Base-by-base conservation (phyloP, 2,113 vertebrate species). In the Planiliza haematocheilus region DNA sequence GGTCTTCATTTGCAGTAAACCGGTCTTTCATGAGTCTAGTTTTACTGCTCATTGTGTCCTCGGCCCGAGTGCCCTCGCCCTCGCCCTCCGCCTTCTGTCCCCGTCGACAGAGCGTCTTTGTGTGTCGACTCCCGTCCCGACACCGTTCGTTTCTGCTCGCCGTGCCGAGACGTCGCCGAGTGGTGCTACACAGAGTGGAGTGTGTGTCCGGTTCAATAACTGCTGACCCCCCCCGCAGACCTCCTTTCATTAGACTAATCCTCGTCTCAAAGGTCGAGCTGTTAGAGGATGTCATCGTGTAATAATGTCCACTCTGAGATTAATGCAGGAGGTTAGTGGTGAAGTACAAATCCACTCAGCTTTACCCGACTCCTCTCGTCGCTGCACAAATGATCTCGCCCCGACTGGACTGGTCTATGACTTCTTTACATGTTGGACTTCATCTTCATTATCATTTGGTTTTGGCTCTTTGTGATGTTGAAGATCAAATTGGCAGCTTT, bases 201-300 rank as follows among this genome's bases (percentile, higher is more conserved):
- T 50, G 49, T 53, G 43, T 58, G 48, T 65, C 70, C 65, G 55
- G 64, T 64, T 61, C 55, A 70, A 67, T 76, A 56, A 50, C 37
- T 30, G 24, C 24, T 11, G 24, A 30, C 51, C 70, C 70, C 38
- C 60, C 38, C 45, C 74, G 68, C 46, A 50, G 64, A 70, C 59
- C 72, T 65, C 17, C 72, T 17, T 8, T 81, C 70, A 78, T 37
- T 10, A 45, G 45, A 71, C 72, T 80, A 74, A 82, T 84, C 86
- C 78, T 67, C 60, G 2, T n/a, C 72, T 84, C 60, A 68, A 62
- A 79, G 68, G 75, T 80, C 49, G 30, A 7, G 7, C 38, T 63
- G 61, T 84, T 72, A 74, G 30, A 48, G 42, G 46, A 4, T 79
- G 48, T 66, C 66, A 21, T 20, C 0, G 12, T 76, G 57, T 73